Conservation (phyloP, 2,888 invertebrate species). For the Coelinius sp. region DNA sequence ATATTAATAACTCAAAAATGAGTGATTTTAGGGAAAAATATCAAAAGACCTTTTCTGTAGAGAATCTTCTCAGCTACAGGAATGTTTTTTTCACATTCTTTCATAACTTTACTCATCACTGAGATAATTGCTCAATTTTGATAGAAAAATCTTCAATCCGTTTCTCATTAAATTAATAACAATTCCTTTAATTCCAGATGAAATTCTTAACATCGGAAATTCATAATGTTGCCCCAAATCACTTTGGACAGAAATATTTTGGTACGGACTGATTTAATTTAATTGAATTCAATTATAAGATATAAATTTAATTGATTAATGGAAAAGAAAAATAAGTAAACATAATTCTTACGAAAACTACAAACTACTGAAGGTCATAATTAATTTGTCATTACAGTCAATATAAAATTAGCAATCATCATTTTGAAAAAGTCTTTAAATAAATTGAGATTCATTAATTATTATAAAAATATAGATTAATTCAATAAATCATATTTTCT, state of each 20-base stretch:
- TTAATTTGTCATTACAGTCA: background rate
- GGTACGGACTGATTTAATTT: slow-evolving; percentile 86
- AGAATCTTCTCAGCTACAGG: too few relatives aligned
- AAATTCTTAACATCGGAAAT: slow-evolving; percentile 97
- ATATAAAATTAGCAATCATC: background rate
- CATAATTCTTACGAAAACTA: slow-evolving; percentile 1
- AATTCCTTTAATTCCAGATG: slow-evolving; percentile 74
- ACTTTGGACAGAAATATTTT: slow-evolving; percentile 99
- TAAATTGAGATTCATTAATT: background rate
- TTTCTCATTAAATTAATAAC: too few relatives aligned
- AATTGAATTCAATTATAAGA: slow-evolving; percentile 29
- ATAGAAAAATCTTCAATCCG: too few relatives aligned
- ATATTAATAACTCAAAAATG: too few relatives aligned
- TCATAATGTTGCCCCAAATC: slow-evolving; percentile 95
- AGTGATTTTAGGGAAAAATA: too few relatives aligned
- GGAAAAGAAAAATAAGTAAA: background rate
- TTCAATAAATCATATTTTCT: too few relatives aligned
- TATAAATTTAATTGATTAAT: background rate
- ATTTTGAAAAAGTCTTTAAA: background rate
- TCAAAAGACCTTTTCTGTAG: too few relatives aligned
- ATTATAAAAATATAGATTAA: too few relatives aligned
- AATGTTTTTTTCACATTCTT: too few relatives aligned
- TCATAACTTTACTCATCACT: background rate
- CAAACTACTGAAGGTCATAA: slow-evolving; percentile 7
- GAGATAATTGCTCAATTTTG: background rate